Evolutionary conservation across 2,797 vertebrate species (phyloP), one percentile per base, ranked within the genome.

Genomic region (Pipistrellus pipistrellus): DNA sequence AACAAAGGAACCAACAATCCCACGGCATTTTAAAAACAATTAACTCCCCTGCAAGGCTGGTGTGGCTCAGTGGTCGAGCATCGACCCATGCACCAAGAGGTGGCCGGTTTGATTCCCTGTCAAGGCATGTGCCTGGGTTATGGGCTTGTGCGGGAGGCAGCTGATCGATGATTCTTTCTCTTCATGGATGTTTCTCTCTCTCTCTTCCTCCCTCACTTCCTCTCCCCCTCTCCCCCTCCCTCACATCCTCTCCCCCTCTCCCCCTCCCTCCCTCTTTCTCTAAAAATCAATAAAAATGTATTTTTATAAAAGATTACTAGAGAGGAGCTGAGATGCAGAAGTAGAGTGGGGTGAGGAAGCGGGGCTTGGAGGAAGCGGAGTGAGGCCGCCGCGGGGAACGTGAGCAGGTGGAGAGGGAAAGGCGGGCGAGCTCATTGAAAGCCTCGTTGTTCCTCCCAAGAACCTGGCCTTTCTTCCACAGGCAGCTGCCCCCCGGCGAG

Each of bases 401-500:
- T 1, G 23, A 51, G 3, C 41, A 14, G 41, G 20, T 2, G 4
- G 1, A 11, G 17, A 68, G 44, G 38, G n/a, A n/a, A 83, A 75
- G 44, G 7, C 23, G 2, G 23, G 30, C 18, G 25, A 3, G 6
- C 53, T 64, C 78, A 17, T 44, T 8, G 35, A 35, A 41, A 12
- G 27, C 51, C 72, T 95, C 66, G 23, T 12, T 83, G 78, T 53
- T 64, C 38, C 85, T 62, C 55, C 69, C 17, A 48, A 71, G 73
- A 64, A 69, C 38, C 21, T 94, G 96, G 88, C 51, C 82, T 90
- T 90, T 94, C 20, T 32, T 57, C 38, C 55, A 0, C 1, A 62
- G n/a, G 44, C 88, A 75, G 64, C 11, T n/a, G 53, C 83, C 38
- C 72, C 92, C 66, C 48, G 71, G 41, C 23, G 73, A 46, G 41